A percentile compares a stretch with the other conserved stretches of the same genome.
Conservation (phyloP, 2,797 vertebrate species). For the Potorous gilbertii region DNA sequence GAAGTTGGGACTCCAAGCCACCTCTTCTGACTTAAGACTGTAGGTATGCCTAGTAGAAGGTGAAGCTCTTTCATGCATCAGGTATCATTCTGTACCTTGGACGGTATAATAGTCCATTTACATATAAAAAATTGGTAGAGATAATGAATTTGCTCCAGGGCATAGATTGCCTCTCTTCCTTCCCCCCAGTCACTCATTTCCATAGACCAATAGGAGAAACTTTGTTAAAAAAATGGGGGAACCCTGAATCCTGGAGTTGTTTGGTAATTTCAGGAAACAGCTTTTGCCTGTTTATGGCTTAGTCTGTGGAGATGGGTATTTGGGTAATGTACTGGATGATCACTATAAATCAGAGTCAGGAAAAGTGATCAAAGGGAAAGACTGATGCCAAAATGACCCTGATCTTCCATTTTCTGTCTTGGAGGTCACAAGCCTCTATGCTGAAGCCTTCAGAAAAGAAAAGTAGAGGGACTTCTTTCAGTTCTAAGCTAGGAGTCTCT, state of each 20-base stretch:
- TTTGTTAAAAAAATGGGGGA: not conserved
- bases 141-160: not conserved
- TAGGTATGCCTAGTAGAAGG: not conserved
- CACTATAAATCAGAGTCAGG: not conserved
- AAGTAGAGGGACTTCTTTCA: not conserved
- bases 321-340: not conserved
- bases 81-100: not conserved
- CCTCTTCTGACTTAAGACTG: no score
- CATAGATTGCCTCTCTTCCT: not conserved
- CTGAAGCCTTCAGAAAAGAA: not conserved
- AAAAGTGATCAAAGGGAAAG: not conserved
- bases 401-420: not conserved
- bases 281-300: not conserved
- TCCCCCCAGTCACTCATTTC: not conserved
- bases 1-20: no score
- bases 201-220: not conserved
- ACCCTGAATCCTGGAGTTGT: not conserved
- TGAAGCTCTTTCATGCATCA: not conserved
- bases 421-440: not conserved
- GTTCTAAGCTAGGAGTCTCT: not conserved
- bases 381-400: not conserved
- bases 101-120: not conserved
- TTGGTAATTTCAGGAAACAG: not conserved
- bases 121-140: not conserved
- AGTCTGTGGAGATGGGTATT: not conserved